Conservation (phyloP, 2,797 vertebrate species). For the Cuniculus paca region DNA sequence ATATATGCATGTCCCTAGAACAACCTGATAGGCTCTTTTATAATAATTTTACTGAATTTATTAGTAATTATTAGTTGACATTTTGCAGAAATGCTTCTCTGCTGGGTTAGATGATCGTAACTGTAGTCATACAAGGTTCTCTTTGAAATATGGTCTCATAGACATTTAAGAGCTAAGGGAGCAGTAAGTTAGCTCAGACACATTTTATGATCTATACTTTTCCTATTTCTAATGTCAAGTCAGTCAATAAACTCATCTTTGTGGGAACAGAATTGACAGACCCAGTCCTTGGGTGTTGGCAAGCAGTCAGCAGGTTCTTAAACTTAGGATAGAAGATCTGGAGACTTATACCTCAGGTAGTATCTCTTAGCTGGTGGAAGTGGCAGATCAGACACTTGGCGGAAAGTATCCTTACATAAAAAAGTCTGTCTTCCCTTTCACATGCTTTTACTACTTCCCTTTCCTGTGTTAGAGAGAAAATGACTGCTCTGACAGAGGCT, state of each 20-base stretch:
- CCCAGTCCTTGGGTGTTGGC: not conserved
- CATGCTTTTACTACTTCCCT: not conserved
- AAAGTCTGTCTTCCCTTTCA: not conserved
- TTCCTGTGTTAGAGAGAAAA: not conserved
- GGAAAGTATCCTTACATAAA: not conserved
- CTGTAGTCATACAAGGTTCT: not conserved
- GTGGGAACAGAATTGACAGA: not conserved
- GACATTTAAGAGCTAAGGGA: not conserved
- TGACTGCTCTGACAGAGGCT: not conserved
- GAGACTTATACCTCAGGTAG: not conserved
- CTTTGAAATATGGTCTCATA: constrained; percentile 41
- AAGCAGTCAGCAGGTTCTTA: not conserved
- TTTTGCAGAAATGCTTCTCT: constrained; percentile 32
- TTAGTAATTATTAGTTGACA: not conserved
- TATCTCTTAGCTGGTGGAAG: not conserved
- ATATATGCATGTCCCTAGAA: not conserved
- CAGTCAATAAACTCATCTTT: not conserved
- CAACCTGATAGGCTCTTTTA: not conserved
- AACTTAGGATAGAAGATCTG: not conserved
- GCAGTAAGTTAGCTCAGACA: not conserved
- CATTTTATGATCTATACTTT: not conserved
- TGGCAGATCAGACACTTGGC: not conserved
- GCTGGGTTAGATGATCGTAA: not conserved
- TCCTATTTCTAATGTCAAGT: not conserved
- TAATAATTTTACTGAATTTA: not conserved